A percentile compares a stretch with the other conserved stretches of the same genome.
phyloP scores from a whole-genome alignment of 2,888 invertebrate species.

The Hyalella azteca region DNA sequence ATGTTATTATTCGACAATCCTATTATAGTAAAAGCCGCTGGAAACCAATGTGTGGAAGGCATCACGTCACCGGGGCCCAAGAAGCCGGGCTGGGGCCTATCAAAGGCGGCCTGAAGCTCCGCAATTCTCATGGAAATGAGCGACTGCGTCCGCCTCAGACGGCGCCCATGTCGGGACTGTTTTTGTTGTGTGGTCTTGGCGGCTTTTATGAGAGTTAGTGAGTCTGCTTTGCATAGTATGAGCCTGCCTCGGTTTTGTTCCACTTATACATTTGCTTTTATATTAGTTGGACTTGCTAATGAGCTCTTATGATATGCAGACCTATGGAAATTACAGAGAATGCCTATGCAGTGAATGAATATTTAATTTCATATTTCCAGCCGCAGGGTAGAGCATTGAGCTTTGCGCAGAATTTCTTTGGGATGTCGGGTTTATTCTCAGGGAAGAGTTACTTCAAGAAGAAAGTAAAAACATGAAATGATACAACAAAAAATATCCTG shows the following conservation, averaged over 20 bases:
- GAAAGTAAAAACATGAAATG: no score
- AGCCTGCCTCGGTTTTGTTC: not conserved
- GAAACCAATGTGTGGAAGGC: not conserved
- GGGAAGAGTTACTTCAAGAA: no score
- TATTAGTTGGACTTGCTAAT: conserved; percentile 12
- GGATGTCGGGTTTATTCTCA: no score
- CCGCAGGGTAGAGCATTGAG: not conserved
- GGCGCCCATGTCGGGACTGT: conserved; percentile 7
- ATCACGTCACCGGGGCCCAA: not conserved
- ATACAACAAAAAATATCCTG: no score
- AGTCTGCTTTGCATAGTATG: conserved; percentile 21
- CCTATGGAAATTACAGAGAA: not conserved
- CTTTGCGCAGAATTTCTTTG: not conserved
- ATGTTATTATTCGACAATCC: no score
- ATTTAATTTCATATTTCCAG: conserved; percentile 6
- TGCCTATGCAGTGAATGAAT: not conserved
- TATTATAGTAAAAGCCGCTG: no score
- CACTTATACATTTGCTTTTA: conserved; percentile 3
- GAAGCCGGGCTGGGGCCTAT: not conserved
- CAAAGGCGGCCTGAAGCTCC: not conserved
- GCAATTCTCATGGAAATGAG: conserved; percentile 18
- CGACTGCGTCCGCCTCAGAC: not conserved
- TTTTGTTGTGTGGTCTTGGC: not conserved
- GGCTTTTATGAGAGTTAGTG: conserved; percentile 5
- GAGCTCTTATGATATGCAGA: not conserved